Evolutionary conservation across 1,140 invertebrate genomes (phyloP).

Genomic region (Drosophila elegans): DNA sequence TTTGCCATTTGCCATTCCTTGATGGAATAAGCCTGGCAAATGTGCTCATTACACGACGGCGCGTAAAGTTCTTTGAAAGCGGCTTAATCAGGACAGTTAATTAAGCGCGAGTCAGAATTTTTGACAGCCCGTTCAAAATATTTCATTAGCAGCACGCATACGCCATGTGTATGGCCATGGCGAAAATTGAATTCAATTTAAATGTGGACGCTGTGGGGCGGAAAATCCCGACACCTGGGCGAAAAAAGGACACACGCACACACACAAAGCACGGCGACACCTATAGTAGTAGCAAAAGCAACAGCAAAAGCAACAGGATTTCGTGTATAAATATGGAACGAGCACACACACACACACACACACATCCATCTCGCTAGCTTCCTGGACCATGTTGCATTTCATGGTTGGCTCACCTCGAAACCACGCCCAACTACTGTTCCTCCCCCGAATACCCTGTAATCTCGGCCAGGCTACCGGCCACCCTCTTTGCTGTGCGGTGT

Average conservation of each 20-base stretch:
- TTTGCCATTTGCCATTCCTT: constrained; percentile 27
- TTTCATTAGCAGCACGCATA: constrained; percentile 31
- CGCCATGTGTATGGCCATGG: not conserved
- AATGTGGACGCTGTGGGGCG: constrained; percentile 22
- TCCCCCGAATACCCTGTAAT: constrained; percentile 7
- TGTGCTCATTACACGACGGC: constrained; percentile 9
- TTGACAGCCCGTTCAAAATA: constrained; percentile 36
- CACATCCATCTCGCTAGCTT: constrained; percentile 19
- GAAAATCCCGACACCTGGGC: constrained; percentile 19
- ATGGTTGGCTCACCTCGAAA: constrained; percentile 58
- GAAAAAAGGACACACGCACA: constrained; percentile 4
- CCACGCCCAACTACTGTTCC: constrained; percentile 36
- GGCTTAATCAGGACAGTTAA: constrained; percentile 48
- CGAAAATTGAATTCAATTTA: constrained; percentile 44
- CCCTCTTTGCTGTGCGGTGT: constrained; percentile 53
- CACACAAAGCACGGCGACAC: constrained; percentile 33
- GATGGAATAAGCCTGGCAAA: constrained; percentile 11
- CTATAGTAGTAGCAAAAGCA: constrained; percentile 8
- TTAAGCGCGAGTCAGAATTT: constrained; percentile 42
- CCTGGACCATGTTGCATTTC: constrained; percentile 62
- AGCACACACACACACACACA: not conserved
- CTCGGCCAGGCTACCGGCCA: not conserved
- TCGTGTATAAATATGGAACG: constrained; percentile 28
- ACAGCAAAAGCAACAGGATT: not conserved
- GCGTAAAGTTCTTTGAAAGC: constrained; percentile 28